phyloP scores from a whole-genome alignment of 2,113 vertebrate genomes.

The Rhodinocichla rosea region DNA sequence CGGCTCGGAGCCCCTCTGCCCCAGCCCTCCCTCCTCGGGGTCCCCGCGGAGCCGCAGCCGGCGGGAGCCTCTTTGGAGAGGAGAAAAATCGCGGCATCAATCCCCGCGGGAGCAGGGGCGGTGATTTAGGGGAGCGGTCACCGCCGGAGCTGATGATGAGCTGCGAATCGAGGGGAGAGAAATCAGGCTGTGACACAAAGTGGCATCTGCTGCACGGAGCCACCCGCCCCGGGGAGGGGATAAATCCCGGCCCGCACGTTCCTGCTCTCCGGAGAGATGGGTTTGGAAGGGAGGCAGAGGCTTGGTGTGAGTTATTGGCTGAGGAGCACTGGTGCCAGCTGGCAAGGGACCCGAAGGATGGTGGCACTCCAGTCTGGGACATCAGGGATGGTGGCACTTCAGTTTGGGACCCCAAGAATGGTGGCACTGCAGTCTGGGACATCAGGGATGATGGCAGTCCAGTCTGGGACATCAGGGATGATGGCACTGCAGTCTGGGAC shows the following conservation, averaged over 20 bases:
- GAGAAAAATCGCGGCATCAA: background rate
- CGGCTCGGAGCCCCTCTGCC: background rate
- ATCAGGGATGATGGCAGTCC: too few relatives aligned
- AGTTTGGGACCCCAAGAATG: background rate
- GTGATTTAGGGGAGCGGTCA: slow-evolving; percentile 49
- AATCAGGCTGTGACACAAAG: background rate
- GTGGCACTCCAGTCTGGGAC: background rate
- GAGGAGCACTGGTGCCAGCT: background rate
- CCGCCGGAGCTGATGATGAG: slow-evolving; percentile 9
- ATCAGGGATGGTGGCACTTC: background rate
- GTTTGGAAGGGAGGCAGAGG: background rate
- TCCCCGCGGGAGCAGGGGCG: background rate
- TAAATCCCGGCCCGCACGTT: background rate
- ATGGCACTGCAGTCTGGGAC: too few relatives aligned
- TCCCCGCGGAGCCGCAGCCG: background rate
- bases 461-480: too few relatives aligned
- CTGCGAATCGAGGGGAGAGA: background rate
- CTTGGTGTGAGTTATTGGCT: background rate
- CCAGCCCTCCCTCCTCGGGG: background rate
- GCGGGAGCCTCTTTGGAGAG: background rate
- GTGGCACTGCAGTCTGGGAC: too few relatives aligned
- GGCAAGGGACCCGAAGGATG: background rate
- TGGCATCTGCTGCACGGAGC: background rate
- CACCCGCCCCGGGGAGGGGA: background rate
- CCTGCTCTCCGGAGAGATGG: background rate